phyloP scores from a whole-genome alignment of 2,113 vertebrate genomes.

The Malaclemys terrapin region DNA sequence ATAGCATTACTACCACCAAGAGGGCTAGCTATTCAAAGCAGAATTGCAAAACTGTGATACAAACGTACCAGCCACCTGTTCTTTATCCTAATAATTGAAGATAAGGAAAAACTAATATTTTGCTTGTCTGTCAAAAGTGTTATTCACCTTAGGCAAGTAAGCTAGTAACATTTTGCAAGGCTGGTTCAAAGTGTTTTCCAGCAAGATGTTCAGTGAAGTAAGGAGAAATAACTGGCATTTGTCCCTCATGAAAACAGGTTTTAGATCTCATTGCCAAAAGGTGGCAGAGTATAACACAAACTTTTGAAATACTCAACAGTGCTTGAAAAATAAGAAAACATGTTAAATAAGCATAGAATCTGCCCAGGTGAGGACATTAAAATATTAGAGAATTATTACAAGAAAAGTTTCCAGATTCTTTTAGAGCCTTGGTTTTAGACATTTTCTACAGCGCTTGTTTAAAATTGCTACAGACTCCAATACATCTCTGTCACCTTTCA shows the following conservation, averaged over 20 bases:
- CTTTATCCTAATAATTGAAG: rapidly evolving
- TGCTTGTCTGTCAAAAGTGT: background rate
- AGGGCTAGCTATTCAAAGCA: background rate
- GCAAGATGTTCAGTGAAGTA: rapidly evolving
- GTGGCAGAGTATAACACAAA: constrained; percentile 53
- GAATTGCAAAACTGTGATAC: background rate
- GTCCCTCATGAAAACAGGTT: background rate
- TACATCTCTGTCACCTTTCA: background rate
- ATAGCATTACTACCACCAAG: background rate
- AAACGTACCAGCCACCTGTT: background rate
- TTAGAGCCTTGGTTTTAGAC: background rate
- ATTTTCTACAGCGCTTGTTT: rapidly evolving
- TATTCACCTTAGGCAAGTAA: background rate
- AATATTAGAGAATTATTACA: background rate
- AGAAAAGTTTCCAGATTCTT: background rate
- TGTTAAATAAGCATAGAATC: background rate
- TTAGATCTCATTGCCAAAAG: background rate
- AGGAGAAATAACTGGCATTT: background rate
- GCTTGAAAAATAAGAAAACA: background rate
- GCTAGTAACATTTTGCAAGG: background rate
- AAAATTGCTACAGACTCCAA: rapidly evolving
- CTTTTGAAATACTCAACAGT: rapidly evolving
- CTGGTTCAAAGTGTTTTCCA: background rate
- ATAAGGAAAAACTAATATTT: background rate
- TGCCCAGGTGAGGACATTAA: background rate